phyloP scores from a whole-genome alignment of 2,797 vertebrate species.

The Semotilus atromaculatus region DNA sequence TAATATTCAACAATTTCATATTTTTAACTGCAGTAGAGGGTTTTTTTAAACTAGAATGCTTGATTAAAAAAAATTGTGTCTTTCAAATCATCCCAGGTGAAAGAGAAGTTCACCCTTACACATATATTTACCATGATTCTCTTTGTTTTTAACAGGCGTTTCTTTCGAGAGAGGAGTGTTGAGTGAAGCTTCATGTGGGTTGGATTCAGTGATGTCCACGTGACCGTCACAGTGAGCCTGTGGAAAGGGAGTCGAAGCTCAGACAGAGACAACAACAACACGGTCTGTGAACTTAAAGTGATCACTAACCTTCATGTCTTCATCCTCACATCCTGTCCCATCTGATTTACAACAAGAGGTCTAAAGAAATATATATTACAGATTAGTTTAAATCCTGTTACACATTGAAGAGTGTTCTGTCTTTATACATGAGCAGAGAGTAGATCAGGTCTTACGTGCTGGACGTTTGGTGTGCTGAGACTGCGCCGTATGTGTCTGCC shows the following conservation, averaged over 20 bases:
- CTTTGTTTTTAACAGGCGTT: conserved; percentile 87
- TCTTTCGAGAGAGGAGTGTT: conserved; percentile 81
- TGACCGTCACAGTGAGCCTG: conserved; percentile 87
- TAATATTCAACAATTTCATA: not conserved
- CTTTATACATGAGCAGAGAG: not conserved
- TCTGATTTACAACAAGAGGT: conserved; percentile 89
- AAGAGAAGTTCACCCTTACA: not conserved
- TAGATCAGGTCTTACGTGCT: conserved; percentile 81
- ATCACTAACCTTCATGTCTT: conserved; percentile 81
- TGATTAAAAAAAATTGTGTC: not conserved
- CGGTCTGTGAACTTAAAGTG: not conserved
- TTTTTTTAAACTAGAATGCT: not conserved
- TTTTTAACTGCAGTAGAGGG: not conserved
- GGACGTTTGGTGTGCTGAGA: conserved; percentile 94
- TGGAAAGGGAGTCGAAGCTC: conserved; percentile 35
- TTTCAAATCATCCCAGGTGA: not conserved
- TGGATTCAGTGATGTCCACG: conserved; percentile 80
- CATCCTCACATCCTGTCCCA: conserved; percentile 87
- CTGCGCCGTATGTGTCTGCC: conserved; percentile 91
- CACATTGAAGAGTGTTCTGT: not conserved
- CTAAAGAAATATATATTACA: conserved; percentile 68
- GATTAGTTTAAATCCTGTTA: not conserved
- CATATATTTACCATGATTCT: conserved; percentile 73
- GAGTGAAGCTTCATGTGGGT: conserved; percentile 82
- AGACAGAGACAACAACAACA: not conserved